Conservation (phyloP, 2,797 vertebrate genomes). For the Smutsia gigantea region DNA sequence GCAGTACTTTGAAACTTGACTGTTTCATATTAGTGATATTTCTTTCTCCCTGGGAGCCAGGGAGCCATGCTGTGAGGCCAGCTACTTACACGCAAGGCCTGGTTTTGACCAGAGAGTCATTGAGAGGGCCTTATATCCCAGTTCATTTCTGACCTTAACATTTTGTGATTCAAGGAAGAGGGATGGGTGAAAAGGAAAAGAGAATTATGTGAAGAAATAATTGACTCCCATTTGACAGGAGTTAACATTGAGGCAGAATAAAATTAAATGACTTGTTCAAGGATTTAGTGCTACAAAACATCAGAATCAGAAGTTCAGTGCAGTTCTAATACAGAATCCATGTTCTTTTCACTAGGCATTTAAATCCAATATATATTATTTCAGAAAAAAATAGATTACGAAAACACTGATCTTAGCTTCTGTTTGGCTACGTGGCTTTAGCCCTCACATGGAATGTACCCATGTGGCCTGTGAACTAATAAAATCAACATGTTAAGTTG, state of each 20-base stretch:
- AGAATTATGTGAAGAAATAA: constrained; percentile 18
- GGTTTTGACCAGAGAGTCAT: background rate
- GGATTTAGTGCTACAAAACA: background rate
- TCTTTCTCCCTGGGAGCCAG: background rate
- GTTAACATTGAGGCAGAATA: constrained; percentile 8
- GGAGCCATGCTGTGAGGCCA: background rate
- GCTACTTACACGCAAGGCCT: background rate
- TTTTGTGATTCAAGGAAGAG: background rate
- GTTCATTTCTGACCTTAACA: background rate
- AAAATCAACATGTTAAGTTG: background rate
- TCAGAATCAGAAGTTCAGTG: constrained; percentile 41
- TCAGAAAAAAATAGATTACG: constrained; percentile 6
- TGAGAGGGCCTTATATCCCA: background rate
- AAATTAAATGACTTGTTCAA: constrained; percentile 24
- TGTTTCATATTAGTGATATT: background rate
- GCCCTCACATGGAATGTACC: background rate
- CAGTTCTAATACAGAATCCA: constrained; percentile 11
- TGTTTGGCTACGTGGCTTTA: background rate
- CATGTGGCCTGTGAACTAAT: background rate
- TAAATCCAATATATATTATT: background rate
- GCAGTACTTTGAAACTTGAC: background rate
- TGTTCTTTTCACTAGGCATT: background rate
- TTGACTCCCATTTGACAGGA: background rate
- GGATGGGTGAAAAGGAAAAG: background rate
- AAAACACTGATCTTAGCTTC: background rate